Conservation (phyloP, 2,888 invertebrate genomes). For the Tinea pellionella region DNA sequence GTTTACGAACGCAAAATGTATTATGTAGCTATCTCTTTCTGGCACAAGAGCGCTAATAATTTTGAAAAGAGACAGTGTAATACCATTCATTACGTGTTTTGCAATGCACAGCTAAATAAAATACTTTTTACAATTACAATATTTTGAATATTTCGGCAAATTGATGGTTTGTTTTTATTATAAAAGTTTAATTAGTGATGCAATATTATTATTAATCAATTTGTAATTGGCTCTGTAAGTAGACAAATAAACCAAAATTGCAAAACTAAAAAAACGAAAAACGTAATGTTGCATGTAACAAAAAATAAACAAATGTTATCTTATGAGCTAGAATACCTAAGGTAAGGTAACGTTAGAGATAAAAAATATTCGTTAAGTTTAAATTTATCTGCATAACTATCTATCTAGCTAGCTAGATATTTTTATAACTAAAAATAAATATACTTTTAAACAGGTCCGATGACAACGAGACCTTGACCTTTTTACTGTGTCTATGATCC, state of each 20-base stretch:
- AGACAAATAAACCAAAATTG: no score
- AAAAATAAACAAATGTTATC: not conserved
- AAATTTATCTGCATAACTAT: no score
- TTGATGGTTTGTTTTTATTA: conserved; percentile 8
- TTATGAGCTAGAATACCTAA: not conserved
- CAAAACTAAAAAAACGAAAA: no score
- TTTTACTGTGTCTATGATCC: not conserved
- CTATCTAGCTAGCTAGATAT: no score
- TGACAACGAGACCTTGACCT: not conserved
- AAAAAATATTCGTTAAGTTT: no score
- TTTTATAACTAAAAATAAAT: no score
- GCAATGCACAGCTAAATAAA: conserved; percentile 28
- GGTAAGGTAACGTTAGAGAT: not conserved
- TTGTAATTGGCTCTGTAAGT: not conserved
- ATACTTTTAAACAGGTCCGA: not conserved
- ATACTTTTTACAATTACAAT: conserved; percentile 15
- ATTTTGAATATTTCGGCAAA: conserved; percentile 11
- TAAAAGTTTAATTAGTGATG: conserved; percentile 8
- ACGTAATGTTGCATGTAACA: no score
- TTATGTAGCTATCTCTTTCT: conserved; percentile 39
- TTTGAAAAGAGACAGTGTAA: conserved; percentile 34
- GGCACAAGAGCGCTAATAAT: conserved; percentile 17
- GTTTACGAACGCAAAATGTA: conserved; percentile 27
- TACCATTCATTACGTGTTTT: conserved; percentile 62
- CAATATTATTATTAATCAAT: not conserved